Conservation (phyloP, 2,113 vertebrate genomes). For the Podarcis raffonei region DNA sequence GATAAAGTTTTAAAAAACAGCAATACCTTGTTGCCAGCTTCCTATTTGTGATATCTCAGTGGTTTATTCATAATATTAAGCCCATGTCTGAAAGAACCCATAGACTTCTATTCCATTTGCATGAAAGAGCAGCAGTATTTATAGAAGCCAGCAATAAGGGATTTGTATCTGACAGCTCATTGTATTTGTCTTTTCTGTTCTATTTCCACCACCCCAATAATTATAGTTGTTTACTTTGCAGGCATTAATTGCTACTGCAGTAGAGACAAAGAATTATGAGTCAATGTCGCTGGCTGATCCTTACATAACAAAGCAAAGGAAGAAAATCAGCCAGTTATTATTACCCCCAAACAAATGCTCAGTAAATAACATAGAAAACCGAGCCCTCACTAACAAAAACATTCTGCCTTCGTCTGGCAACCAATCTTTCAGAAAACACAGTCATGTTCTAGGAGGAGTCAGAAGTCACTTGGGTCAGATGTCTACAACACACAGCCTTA, state of each 20-base stretch:
- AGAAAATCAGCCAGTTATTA: background rate
- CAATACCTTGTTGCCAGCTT: too few species aligned
- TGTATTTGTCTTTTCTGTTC: conserved; percentile 34
- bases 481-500: too few species aligned
- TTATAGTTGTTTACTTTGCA: conserved; percentile 15
- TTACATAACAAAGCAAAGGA: background rate
- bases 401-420: background rate
- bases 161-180: conserved; percentile 9
- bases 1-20: too few species aligned
- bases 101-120: background rate
- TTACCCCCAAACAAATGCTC: background rate
- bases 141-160: background rate
- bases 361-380: background rate
- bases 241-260: conserved; percentile 14
- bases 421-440: background rate
- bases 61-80: too few species aligned
- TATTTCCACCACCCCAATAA: background rate
- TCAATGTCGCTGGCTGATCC: background rate
- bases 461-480: background rate
- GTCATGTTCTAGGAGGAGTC: background rate
- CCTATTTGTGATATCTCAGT: too few species aligned
- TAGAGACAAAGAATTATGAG: background rate
- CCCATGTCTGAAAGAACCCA: too few species aligned
- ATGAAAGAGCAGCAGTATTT: conserved; percentile 3
- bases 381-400: background rate